phyloP scores from a whole-genome alignment of 2,888 invertebrate genomes.

The Rotaria macrura region DNA sequence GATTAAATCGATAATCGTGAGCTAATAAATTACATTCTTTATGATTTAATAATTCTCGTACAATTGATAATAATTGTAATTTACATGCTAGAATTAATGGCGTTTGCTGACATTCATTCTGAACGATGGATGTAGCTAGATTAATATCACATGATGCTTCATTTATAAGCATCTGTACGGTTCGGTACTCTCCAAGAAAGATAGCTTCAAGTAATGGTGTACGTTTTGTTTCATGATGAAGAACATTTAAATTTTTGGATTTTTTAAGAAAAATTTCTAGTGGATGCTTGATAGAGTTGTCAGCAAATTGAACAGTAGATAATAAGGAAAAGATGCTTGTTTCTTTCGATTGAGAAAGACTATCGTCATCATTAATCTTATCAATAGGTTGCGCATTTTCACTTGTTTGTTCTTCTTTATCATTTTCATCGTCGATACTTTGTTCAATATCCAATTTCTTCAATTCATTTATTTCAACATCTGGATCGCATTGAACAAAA shows the following conservation, averaged over 20 bases:
- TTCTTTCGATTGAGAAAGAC: background rate
- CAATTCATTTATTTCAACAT: background rate
- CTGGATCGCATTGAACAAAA: background rate
- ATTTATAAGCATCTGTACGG: background rate
- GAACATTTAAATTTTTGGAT: background rate
- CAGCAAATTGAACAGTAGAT: background rate
- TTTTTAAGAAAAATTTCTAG: background rate
- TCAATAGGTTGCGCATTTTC: background rate
- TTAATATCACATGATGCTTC: background rate
- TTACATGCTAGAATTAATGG: background rate
- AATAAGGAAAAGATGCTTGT: constrained; percentile 6
- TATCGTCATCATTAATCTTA: background rate
- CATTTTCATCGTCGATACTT: background rate
- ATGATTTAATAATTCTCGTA: background rate
- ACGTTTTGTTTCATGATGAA: constrained; percentile 7
- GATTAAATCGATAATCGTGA: background rate
- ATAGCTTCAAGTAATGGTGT: constrained; percentile 19
- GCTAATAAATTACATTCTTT: background rate
- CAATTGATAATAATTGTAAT: background rate
- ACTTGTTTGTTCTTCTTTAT: background rate
- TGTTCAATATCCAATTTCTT: background rate
- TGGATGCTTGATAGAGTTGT: background rate
- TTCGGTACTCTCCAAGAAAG: background rate
- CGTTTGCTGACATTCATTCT: background rate
- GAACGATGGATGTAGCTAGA: background rate